Evolutionary conservation across 2,888 invertebrate genomes (phyloP).

Genomic region (Andricus quercusramuli): DNA sequence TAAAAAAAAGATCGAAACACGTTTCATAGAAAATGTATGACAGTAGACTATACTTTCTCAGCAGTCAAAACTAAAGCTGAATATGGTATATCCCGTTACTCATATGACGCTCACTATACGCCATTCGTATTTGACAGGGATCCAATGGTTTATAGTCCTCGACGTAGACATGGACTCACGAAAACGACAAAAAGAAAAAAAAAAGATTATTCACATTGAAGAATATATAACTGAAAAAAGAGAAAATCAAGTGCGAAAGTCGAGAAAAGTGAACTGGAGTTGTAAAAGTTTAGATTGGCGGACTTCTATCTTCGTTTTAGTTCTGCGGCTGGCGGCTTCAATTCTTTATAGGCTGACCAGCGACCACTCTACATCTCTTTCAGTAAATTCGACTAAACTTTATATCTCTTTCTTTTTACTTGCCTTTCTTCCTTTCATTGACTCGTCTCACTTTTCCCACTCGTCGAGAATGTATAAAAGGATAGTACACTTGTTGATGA

Average conservation of each 20-base stretch:
- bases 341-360: neutral
- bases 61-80: neutral
- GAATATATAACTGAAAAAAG: neutral
- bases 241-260: neutral
- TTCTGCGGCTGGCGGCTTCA: neutral
- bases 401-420: neutral
- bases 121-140: slow-evolving; percentile 19
- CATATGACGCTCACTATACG: neutral
- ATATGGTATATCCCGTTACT: slow-evolving; percentile 1
- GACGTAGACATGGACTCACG: neutral
- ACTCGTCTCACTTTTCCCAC: neutral
- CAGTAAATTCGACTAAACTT: slow-evolving; percentile 13
- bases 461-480: slow-evolving; percentile 13
- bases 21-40: neutral
- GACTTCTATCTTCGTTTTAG: slow-evolving; percentile 3
- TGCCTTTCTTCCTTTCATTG: neutral
- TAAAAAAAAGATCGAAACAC: neutral
- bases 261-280: neutral
- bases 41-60: no score
- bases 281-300: slow-evolving; percentile 26
- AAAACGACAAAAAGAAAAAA: neutral
- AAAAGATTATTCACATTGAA: neutral
- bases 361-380: slow-evolving; percentile 10
- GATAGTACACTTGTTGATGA: neutral
- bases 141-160: slow-evolving; percentile 21